Conservation (phyloP, 2,113 vertebrate genomes). For the Aix galericulata region DNA sequence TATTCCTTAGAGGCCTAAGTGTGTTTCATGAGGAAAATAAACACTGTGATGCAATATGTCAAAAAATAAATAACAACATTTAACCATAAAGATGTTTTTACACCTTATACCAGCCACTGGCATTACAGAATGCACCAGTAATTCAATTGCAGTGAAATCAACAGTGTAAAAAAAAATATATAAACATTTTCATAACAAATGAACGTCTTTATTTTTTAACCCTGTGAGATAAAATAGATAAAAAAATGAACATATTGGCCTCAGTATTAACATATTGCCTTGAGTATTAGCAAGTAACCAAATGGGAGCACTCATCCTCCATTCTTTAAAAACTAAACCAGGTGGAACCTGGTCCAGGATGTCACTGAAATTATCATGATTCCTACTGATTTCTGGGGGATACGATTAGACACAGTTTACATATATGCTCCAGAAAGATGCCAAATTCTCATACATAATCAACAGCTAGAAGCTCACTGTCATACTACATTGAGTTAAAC, state of each 20-base stretch:
- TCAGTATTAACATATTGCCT: not conserved
- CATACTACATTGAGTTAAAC: not conserved
- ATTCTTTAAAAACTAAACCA: not conserved
- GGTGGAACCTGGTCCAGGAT: not conserved
- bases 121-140: not conserved
- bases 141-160: not conserved
- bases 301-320: not conserved
- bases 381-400: not conserved
- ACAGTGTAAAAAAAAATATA: not conserved
- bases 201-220: not conserved
- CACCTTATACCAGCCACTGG: not conserved
- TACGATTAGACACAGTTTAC: not conserved
- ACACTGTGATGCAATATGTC: not conserved
- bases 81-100: not conserved
- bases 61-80: not conserved
- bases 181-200: not conserved
- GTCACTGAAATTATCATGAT: not conserved
- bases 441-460: not conserved
- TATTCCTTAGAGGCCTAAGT: not conserved
- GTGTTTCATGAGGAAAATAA: not conserved
- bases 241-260: not conserved
- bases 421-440: not conserved
- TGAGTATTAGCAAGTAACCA: not conserved
- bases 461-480: not conserved
- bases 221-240: not conserved